Evolutionary conservation across 2,888 invertebrate genomes (phyloP), one percentile per base, ranked within the genome.

Genomic region (Timema cristinae): DNA sequence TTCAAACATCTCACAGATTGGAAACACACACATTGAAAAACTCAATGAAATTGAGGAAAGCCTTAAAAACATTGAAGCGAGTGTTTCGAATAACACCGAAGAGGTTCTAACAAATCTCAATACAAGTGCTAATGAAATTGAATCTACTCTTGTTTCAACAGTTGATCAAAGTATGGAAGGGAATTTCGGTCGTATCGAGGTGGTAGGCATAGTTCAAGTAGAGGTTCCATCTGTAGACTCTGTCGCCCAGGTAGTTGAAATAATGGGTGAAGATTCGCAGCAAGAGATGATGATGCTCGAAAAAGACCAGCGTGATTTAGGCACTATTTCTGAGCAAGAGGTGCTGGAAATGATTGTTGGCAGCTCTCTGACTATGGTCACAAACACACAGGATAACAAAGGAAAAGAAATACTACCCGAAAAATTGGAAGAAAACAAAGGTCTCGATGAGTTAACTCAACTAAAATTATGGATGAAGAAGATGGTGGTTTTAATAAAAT

Each of bases 161-260:
- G 32, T 32, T 32, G 32, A 59, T 47, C 16, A 16, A 13, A 6
- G 59, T 61, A 48, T n/a, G 15, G 10, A 52, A 69, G 13, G 52
- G 7, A 11, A 63, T 69, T n/a, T 13, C 66, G 15, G 66, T 32
- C 32, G 32, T 32, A 32, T 32, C 32, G 32, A 32, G 32, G 32
- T 32, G 32, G 32, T 32, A 32, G 32, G 32, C 1, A 32, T 32
- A 32, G 32, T 32, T 32, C 32, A 32, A 63, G 63, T 63, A 6
- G 68, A 52, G 8, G 68, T 54, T 13, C 47, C 54, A 7, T 47
- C 52, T n/a, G 16, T 54, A 6, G 68, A 52, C 9, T 48, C 71
- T 7, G 71, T 54, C 11, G 67, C 56, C 7, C 32, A 71, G 51
- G 71, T n/a, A n/a, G 54, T 71, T 9, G 67, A 71, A 15, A 67